These are phyloP conservation scores for Leptarthrus brevirostris DNA, from an alignment of 2,888 invertebrate species.

Conservation along the genomic window DNA sequence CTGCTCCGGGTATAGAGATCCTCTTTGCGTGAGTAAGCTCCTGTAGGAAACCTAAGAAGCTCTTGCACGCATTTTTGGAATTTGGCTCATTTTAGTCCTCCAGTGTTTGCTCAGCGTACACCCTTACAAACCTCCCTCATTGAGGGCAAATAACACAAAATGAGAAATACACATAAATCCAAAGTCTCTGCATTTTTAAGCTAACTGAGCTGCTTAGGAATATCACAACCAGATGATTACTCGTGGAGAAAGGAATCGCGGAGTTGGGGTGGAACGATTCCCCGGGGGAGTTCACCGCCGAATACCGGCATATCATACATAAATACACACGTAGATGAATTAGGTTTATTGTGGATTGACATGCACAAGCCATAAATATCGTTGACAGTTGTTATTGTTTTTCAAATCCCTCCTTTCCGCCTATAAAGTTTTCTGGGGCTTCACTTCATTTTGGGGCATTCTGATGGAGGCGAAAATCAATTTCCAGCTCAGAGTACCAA, in stretches of 20 bases:
- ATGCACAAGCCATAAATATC: slow-evolving; percentile 46
- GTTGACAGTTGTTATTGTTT: slow-evolving; percentile 48
- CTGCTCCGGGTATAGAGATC: background rate
- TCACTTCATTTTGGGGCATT: slow-evolving; percentile 18
- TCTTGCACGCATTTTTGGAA: slow-evolving; percentile 34
- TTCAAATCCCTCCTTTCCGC: slow-evolving; percentile 36
- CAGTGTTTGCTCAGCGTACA: background rate
- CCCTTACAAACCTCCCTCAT: background rate
- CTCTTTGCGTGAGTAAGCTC: slow-evolving; percentile 33
- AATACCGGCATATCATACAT: slow-evolving; percentile 3
- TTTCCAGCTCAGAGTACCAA: slow-evolving; percentile 1
- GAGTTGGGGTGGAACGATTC: background rate
- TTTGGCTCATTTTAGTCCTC: slow-evolving; percentile 5
- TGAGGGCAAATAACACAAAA: background rate
- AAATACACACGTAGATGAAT: slow-evolving; percentile 40
- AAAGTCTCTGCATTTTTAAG: slow-evolving; percentile 9
- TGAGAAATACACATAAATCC: slow-evolving; percentile 39
- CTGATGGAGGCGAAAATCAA: slow-evolving; percentile 32
- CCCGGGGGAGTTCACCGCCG: background rate
- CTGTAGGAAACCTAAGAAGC: background rate
- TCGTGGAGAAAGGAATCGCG: background rate
- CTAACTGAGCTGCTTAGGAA: slow-evolving; percentile 35
- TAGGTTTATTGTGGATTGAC: slow-evolving; percentile 49
- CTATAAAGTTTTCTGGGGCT: slow-evolving; percentile 27
- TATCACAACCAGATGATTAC: slow-evolving; percentile 36